Evolutionary conservation across 2,113 vertebrate species (phyloP), one percentile per base, ranked within the genome.

Genomic region (Genyomyrus donnyi): DNA sequence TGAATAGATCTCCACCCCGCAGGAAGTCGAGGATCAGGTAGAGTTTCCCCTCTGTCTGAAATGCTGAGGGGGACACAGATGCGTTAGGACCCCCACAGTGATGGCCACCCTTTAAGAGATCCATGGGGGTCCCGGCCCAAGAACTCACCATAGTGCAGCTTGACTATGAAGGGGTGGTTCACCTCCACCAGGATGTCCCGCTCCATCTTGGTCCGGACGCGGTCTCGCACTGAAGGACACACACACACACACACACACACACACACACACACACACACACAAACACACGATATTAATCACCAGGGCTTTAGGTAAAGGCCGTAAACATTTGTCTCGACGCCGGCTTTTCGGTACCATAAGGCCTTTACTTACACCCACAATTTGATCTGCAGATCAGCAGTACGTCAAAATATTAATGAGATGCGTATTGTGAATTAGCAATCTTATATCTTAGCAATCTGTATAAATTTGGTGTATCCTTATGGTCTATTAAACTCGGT

Each of bases 11-110:
- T 2, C 97, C 97, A 88, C 97, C 97, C 3, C 97, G 92, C 80
- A 97, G 96, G 91, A 97, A 97, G 95, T 97, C 97, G 89, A 97
- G 94, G 91, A 97, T 97, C 92, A 97, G 95, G 91, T 97, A 97
- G 86, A 97, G 95, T 84, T 97, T 97, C 21, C 97, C 97, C 88
- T 97, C 97, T 0, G 97, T 97, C 94, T 97, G 97, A 94, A 97
- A 97, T 90, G 97, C 97, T 97, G 93, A 39, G 93, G 88, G 39
- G 91, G 90, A 93, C 50, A 87, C 10, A 21, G 3, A 19, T 45
- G 66, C 24, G 50, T 89, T 46, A 84, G 42, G 42, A 80, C 27
- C 39, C 56, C 24, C 24, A 31, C n/a, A 4, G 19, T n/a, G 11
- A 83, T 1, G 10, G 62, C 70, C 62, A 46, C 6, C 56, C 6